phyloP scores from a whole-genome alignment of 2,888 invertebrate genomes.

The Buathra laborator region DNA sequence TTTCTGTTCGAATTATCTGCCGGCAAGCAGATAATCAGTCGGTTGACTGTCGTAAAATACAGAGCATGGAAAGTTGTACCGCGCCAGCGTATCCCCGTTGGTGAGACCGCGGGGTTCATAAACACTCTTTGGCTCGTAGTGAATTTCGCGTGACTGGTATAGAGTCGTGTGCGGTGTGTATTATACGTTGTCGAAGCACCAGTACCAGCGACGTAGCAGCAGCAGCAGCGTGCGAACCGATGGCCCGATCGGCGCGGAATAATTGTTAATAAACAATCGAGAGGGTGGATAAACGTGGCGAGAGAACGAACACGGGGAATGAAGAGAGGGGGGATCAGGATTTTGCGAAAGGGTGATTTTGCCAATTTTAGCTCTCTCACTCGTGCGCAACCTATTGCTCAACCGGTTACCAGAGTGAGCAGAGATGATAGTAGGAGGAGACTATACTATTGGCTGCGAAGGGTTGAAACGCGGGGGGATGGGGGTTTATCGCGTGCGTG shows the following conservation, averaged over 20 bases:
- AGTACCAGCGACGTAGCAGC: background rate
- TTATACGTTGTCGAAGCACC: constrained; percentile 10
- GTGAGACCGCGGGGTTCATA: constrained; percentile 60
- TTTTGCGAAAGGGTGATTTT: constrained; percentile 25
- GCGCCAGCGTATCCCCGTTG: constrained; percentile 39
- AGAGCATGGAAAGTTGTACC: background rate
- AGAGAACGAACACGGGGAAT: constrained; percentile 9
- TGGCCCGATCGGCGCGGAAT: constrained; percentile 69
- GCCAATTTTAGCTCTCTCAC: constrained; percentile 35
- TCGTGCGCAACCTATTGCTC: background rate
- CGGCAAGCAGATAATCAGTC: constrained; percentile 53
- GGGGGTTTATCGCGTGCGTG: constrained; percentile 69
- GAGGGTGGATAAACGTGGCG: constrained; percentile 65
- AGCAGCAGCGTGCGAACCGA: constrained; percentile 30
- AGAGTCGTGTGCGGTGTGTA: background rate
- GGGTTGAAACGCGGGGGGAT: constrained; percentile 35
- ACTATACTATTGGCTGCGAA: constrained; percentile 10
- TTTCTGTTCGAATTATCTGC: constrained; percentile 50
- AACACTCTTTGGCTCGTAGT: constrained; percentile 53
- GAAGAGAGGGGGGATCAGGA: background rate
- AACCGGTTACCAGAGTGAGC: constrained; percentile 14
- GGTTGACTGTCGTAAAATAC: constrained; percentile 37
- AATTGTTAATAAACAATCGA: constrained; percentile 76
- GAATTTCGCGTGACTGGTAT: constrained; percentile 3
- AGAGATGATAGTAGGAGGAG: background rate